Base-by-base conservation (phyloP, 2,888 invertebrate genomes). In the Apamea crenata region DNA sequence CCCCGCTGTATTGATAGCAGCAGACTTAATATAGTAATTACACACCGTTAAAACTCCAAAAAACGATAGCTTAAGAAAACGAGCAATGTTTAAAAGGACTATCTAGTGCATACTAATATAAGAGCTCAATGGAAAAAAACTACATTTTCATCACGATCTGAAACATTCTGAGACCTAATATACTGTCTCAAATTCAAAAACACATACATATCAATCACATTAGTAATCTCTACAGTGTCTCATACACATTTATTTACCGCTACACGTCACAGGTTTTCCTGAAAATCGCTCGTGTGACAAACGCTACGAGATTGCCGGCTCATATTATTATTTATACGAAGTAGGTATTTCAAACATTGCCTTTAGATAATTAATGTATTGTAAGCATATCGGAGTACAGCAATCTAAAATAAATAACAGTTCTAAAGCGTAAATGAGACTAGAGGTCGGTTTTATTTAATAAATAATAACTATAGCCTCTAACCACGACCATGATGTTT, bases 211-310 rank as follows among this genome's bases (percentile, higher is more conserved):
- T 61, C 16, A 12, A 79, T 67, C 32, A 25, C 32, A 63, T 66
- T 53, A 47, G 10, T 8, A 80, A 80, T 82, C 7, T 36, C 21
- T 25, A 53, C 44, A 25, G 21, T 10, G 29, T 69, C 25, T 74
- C 47, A 18, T 4, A 40, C 29, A 44, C 29, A 56, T 73, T 44
- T 66, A 70, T 72, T 73, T n/a, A 66, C 18, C 25, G 16, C 21
- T 5, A 21, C 44, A 12, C 78, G 72, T 82, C 74, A 69, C 74
- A 68, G 74, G 78, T 86, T 84, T 86, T 75, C 69, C 72, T 69
- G 74, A 83, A 82, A 78, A 72, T 63, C 50, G 71, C 36, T 71
- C 74, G 44, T 29, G 50, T 77, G 78, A 82, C 86, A 74, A 85
- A 84, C 65, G 59, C 36, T 25, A 25, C 67, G 59, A 78, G 53